These are phyloP conservation scores for Arrhamphus sclerolepis DNA, from an alignment of 2,797 vertebrate genomes.

Conservation along the genomic window DNA sequence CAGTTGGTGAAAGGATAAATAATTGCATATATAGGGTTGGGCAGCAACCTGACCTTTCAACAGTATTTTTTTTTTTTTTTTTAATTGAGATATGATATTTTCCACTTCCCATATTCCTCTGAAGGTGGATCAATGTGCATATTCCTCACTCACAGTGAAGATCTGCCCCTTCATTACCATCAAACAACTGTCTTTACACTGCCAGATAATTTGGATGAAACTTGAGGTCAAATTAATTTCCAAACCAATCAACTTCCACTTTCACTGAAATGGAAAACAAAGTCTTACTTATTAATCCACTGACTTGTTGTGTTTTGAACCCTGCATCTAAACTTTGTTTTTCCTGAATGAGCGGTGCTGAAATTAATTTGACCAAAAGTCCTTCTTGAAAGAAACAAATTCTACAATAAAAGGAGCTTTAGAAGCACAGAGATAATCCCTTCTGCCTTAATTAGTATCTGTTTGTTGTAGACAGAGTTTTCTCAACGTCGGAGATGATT, in stretches of 20 bases:
- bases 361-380: conserved; percentile 42
- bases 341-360: conserved; percentile 1
- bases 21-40: too few species aligned
- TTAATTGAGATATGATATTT: too few species aligned
- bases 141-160: too few species aligned
- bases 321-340: conserved; percentile 20
- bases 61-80: too few species aligned
- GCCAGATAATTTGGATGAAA: conserved; percentile 10
- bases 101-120: too few species aligned
- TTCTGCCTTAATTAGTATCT: conserved; percentile 15
- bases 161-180: too few species aligned
- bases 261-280: neutral
- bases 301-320: conserved; percentile 21
- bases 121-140: too few species aligned
- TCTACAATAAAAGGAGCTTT: neutral
- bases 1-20: too few species aligned
- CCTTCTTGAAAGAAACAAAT: conserved; percentile 36
- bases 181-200: too few species aligned
- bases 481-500: too few species aligned
- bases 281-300: conserved; percentile 5
- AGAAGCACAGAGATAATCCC: conserved; percentile 15
- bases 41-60: too few species aligned
- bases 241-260: conserved; percentile 37
- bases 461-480: too few species aligned
- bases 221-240: conserved; percentile 39